Evolutionary conservation across 2,113 vertebrate species (phyloP).

Genomic region (Lepidothrix coronata): DNA sequence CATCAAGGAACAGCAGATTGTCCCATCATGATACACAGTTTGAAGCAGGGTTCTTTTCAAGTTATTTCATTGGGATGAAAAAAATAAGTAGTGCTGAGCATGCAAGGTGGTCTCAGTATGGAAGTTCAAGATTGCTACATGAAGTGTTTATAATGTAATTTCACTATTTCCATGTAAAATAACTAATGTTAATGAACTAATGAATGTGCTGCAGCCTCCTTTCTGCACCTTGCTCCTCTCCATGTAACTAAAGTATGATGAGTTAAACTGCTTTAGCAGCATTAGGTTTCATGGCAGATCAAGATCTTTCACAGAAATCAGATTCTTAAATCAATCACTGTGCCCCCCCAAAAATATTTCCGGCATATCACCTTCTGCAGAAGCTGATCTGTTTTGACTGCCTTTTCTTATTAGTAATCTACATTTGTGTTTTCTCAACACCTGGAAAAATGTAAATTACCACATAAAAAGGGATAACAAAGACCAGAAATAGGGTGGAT

Average conservation of each 20-base stretch:
- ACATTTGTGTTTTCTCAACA: not conserved
- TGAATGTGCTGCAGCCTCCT: not conserved
- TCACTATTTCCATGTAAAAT: not conserved
- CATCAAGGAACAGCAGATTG: not conserved
- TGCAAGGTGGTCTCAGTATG: not conserved
- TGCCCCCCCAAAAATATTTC: not conserved
- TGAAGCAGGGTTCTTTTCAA: not conserved
- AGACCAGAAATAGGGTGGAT: not conserved
- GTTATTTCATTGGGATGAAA: not conserved
- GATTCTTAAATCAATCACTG: not conserved
- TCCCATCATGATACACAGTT: not conserved
- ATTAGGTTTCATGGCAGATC: not conserved
- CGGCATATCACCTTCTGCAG: not conserved
- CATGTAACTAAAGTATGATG: not conserved
- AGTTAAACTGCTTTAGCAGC: not conserved
- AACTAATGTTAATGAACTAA: not conserved
- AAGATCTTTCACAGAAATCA: not conserved
- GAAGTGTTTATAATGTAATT: not conserved
- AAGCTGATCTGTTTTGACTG: not conserved
- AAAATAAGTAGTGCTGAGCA: not conserved
- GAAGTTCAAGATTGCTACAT: not conserved
- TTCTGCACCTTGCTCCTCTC: not conserved
- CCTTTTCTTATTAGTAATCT: not conserved
- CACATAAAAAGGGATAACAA: not conserved
- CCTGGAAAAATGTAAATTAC: not conserved